These are phyloP conservation scores for Apodemus speciosus DNA, from an alignment of 2,113 vertebrate species.

Conservation along the genomic window DNA sequence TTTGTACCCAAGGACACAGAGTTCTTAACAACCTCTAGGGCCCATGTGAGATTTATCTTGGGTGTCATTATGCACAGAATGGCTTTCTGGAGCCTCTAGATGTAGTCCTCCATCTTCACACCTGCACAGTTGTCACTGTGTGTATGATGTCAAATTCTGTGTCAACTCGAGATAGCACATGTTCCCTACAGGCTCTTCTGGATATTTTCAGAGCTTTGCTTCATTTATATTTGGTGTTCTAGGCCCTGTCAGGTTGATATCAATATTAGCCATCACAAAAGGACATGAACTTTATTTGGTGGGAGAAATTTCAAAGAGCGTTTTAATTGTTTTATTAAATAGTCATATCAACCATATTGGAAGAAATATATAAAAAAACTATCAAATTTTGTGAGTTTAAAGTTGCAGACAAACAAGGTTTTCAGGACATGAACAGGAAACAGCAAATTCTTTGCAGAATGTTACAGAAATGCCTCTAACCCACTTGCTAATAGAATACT, in stretches of 20 bases:
- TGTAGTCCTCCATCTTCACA: not conserved
- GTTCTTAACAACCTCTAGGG: constrained; percentile 2
- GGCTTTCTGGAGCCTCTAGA: not conserved
- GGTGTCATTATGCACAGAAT: not conserved
- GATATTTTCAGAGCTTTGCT: not conserved
- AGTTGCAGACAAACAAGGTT: not conserved
- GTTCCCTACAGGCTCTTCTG: not conserved
- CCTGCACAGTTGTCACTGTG: not conserved
- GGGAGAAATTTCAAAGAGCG: not conserved
- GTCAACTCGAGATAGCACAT: not conserved
- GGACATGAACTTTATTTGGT: not conserved
- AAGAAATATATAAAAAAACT: not conserved
- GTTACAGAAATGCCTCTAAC: not conserved
- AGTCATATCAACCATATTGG: not conserved
- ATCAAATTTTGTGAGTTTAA: not conserved
- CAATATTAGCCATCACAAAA: not conserved
- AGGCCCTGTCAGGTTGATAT: not conserved
- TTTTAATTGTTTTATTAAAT: not conserved
- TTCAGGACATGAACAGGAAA: not conserved
- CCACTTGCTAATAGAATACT: not conserved
- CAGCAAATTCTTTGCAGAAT: not conserved
- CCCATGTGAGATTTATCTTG: not conserved
- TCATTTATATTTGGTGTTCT: not conserved
- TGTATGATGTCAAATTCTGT: not conserved
- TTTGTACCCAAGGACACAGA: not conserved